Base-by-base conservation (phyloP, 2,113 vertebrate genomes). In the Platichthys flesus region DNA sequence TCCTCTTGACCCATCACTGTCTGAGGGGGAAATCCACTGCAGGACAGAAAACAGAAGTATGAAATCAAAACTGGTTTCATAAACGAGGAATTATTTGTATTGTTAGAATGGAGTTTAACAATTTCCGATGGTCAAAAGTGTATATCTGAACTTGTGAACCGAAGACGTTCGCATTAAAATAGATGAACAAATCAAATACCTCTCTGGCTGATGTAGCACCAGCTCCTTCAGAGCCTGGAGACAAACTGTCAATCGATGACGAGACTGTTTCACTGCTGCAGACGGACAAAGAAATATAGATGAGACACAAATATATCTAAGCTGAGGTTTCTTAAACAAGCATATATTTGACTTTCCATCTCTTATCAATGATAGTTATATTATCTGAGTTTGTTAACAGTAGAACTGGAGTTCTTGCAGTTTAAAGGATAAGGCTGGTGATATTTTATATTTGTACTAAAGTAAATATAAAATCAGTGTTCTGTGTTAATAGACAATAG, bases 161-260 rank as follows among this genome's bases (percentile, higher is more conserved):
- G 5, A 64, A 40, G 3, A 5, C 47, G 26, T 54, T 71, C 24
- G 9, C 1, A 54, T 21, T 3, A 6, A 31, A 51, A 28, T 31
- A 60, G 15, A 26, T 24, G 4, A 10, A 40, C 2, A 23, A 28
- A 63, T 23, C 18, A 57, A 71, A 51, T 85, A 94, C 94, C 92
- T 94, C 91, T 92, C 35, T 86, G 79, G 9, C 28, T 47, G 77
- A 81, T 20, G 71, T 2, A 9, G 81, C 28, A n/a, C 75, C 60
- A 9, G 89, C 71, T 2, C 69, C 83, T 9, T 92, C 92, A 14
- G 58, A 86, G 12, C 83, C 63, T 2, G 92, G 79, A 73, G 85
- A 90, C 67, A 89, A 65, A 60, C 88, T 84, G 67, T 94, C 94
- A 21, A 93, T 0, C 14, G 91, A 95, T 4, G 90, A 85, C 1